phyloP scores from a whole-genome alignment of 2,113 vertebrate genomes.

The Crotalus viridis region DNA sequence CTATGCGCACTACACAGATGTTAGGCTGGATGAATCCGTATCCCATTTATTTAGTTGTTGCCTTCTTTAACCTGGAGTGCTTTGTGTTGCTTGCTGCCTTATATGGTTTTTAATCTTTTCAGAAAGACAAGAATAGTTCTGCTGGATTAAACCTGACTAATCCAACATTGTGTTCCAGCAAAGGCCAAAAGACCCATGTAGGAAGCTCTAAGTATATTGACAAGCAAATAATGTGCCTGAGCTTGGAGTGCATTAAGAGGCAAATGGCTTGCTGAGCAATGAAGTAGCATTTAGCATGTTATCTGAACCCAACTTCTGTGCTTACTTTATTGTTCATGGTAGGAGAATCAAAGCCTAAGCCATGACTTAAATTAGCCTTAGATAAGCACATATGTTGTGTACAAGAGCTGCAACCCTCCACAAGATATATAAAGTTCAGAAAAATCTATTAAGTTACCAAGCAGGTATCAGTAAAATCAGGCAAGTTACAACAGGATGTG shows the following conservation, averaged over 20 bases:
- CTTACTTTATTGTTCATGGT: neutral
- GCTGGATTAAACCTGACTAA: neutral
- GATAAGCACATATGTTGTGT: neutral
- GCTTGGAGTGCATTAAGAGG: neutral
- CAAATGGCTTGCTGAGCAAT: neutral
- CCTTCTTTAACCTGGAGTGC: neutral
- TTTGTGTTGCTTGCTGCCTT: neutral
- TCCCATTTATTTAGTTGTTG: neutral
- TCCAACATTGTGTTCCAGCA: neutral
- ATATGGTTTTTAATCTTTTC: neutral
- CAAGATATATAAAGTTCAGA: neutral
- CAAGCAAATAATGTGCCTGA: neutral
- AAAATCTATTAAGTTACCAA: neutral
- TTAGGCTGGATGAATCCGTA: fast-evolving
- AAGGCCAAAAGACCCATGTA: neutral
- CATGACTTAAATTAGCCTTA: neutral
- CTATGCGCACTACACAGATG: neutral
- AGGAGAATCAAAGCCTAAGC: neutral
- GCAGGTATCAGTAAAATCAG: neutral
- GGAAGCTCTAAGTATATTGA: neutral
- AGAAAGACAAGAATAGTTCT: neutral
- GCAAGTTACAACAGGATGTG: neutral
- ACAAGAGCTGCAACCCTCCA: neutral
- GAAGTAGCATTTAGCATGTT: neutral
- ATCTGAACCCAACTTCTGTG: neutral